These are phyloP conservation scores for Nothocercus nigrocapillus DNA, from an alignment of 2,113 vertebrate species.

Conservation along the genomic window DNA sequence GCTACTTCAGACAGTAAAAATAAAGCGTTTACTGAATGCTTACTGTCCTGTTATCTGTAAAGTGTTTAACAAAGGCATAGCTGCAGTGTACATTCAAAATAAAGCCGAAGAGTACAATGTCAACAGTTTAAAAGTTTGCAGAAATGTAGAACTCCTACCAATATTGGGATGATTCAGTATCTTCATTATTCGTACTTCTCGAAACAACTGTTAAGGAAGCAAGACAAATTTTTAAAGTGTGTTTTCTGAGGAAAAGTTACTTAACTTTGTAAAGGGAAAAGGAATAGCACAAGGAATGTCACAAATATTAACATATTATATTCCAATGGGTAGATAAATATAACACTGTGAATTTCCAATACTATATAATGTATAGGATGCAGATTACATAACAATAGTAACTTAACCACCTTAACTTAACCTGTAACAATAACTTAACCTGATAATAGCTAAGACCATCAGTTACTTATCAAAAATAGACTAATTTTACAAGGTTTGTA, in stretches of 20 bases:
- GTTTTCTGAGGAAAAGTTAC: background rate
- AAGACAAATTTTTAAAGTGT: slow-evolving; percentile 21
- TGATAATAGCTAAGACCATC: background rate
- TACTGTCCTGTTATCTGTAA: background rate
- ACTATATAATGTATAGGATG: too few species aligned
- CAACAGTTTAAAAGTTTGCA: background rate
- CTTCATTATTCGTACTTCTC: slow-evolving; percentile 99
- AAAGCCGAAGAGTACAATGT: background rate
- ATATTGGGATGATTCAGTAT: slow-evolving; percentile 97
- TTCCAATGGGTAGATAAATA: background rate
- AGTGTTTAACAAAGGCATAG: background rate
- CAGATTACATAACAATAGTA: background rate
- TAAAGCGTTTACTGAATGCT: background rate
- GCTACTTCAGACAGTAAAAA: background rate
- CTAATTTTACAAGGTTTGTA: background rate
- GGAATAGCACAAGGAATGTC: background rate
- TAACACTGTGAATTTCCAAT: background rate
- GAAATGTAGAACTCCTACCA: slow-evolving; percentile 80
- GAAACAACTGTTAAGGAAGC: slow-evolving; percentile 89
- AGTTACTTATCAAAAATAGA: background rate
- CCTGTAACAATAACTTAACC: too few species aligned
- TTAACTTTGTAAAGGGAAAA: background rate
- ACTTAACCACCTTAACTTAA: too few species aligned
- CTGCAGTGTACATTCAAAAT: slow-evolving; percentile 5
- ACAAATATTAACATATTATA: background rate